A percentile compares a stretch with the other conserved stretches of the same genome.
These are phyloP conservation scores for Schizaphis graminum DNA, from an alignment of 2,888 invertebrate genomes.

Conservation along the genomic window DNA sequence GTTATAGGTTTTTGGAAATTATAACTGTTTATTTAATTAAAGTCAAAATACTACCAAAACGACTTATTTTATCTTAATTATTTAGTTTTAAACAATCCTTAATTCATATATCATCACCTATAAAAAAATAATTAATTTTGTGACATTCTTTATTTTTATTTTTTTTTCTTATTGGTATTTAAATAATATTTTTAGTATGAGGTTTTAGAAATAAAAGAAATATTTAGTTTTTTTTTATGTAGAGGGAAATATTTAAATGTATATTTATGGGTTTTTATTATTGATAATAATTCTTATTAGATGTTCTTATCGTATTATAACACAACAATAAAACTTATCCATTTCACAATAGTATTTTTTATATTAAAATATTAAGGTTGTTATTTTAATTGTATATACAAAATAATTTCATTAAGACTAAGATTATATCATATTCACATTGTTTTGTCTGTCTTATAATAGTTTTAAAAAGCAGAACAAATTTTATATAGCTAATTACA, in stretches of 20 bases:
- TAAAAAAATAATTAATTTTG: background rate
- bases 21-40: background rate
- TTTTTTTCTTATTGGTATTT: background rate
- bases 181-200: background rate
- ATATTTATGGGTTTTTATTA: constrained; percentile 19
- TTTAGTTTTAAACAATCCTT: background rate
- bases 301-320: background rate
- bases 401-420: background rate
- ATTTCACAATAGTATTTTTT: background rate
- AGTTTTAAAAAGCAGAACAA: background rate
- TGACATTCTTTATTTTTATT: background rate
- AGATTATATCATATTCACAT: background rate
- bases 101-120: background rate
- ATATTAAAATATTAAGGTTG: background rate
- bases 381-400: background rate
- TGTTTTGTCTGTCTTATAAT: background rate
- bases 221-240: background rate
- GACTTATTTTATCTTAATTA: background rate
- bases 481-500: background rate
- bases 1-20: background rate
- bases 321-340: background rate
- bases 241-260: constrained; percentile 7
- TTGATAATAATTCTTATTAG: background rate
- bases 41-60: background rate
- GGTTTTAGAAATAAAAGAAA: background rate